Percentiles rank a stretch among this genome's conserved stretches.
Evolutionary conservation across 2,797 vertebrate species (phyloP).

Genomic region (Anniella stebbinsi): DNA sequence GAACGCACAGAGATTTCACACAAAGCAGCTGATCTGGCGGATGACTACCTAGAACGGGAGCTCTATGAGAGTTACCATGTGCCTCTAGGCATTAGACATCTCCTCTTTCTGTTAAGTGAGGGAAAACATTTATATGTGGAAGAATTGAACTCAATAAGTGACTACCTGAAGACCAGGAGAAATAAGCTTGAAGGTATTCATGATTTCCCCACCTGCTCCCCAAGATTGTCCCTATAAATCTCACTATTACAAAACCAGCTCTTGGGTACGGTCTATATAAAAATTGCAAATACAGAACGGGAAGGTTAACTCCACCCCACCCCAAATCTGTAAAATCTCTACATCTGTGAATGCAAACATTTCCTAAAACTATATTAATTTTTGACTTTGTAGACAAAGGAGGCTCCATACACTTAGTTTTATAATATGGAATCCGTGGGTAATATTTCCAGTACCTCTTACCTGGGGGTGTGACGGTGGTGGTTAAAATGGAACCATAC

Average conservation of each 20-base stretch:
- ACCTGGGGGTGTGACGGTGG: not conserved
- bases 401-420: not conserved
- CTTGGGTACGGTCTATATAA: not conserved
- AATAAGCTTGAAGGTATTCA: slow-evolving; percentile 78
- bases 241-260: not conserved
- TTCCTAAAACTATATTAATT: not conserved
- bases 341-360: not conserved
- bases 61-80: slow-evolving; percentile 77
- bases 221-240: slow-evolving; percentile 25
- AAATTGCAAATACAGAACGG: not conserved
- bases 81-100: slow-evolving; percentile 76
- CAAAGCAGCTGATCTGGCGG: slow-evolving; percentile 81
- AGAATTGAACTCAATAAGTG: slow-evolving; percentile 77
- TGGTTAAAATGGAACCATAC: not conserved
- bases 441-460: not conserved
- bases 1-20: slow-evolving; percentile 78
- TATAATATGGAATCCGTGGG: not conserved
- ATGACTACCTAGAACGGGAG: slow-evolving; percentile 81
- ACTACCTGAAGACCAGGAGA: slow-evolving; percentile 79
- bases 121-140: slow-evolving; percentile 80
- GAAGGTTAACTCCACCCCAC: not conserved
- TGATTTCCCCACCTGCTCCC: slow-evolving; percentile 28
- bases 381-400: not conserved
- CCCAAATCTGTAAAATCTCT: not conserved
- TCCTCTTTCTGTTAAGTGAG: slow-evolving; percentile 81